Percentiles rank a stretch among this genome's conserved stretches.
These are phyloP conservation scores for Malthinus seriepunctatus DNA, from an alignment of 2,888 invertebrate species.

Conservation along the genomic window DNA sequence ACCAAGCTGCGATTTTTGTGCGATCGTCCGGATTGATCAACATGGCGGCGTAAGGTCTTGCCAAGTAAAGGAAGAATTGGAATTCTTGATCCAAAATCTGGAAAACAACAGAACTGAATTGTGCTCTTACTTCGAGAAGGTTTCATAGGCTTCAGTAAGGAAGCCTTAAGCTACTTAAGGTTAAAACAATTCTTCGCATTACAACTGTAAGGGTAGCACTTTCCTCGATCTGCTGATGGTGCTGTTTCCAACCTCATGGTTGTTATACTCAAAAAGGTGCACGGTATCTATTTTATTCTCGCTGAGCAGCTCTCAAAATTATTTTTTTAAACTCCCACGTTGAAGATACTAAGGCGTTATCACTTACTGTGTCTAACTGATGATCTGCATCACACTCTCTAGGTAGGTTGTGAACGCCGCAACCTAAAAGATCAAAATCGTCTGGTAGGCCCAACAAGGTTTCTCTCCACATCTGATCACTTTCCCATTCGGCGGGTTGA, in stretches of 20 bases:
- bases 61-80: conserved; percentile 54
- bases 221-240: too few species aligned
- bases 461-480: conserved; percentile 55
- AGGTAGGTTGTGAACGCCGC: conserved; percentile 43
- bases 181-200: too few species aligned
- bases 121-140: too few species aligned
- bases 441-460: conserved; percentile 50
- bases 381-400: conserved; percentile 48
- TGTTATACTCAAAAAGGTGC: too few species aligned
- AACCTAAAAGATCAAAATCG: conserved; percentile 46
- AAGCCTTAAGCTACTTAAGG: too few species aligned
- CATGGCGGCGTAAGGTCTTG: conserved; percentile 55
- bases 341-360: neutral
- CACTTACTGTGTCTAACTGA: conserved; percentile 42
- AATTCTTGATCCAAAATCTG: conserved; percentile 57
- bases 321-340: too few species aligned
- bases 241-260: too few species aligned
- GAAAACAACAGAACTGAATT: neutral
- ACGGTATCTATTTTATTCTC: too few species aligned
- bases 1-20: conserved; percentile 56
- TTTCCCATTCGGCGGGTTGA: conserved; percentile 54
- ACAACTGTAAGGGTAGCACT: too few species aligned
- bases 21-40: conserved; percentile 53
- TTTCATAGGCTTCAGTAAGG: too few species aligned
- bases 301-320: too few species aligned